Base-by-base conservation (phyloP, 2,797 vertebrate genomes). In the Poliocrania exsul region DNA sequence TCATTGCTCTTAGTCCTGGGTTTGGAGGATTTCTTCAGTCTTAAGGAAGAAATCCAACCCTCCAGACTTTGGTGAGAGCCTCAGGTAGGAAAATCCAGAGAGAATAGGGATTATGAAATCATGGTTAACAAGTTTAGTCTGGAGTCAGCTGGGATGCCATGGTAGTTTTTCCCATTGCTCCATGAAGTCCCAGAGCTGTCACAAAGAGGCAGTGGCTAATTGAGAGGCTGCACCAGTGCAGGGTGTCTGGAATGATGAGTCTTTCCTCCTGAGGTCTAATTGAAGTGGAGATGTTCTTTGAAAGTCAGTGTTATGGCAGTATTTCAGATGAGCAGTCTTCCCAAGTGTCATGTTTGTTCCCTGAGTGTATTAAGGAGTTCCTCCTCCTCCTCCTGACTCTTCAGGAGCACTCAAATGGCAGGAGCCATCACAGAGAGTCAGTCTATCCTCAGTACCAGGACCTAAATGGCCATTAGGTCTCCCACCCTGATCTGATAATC, bases 241-340 rank as follows among this genome's bases (percentile, higher is more conserved):
- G 2, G n/a, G 10, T 75, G 0, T 13, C 38, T 73, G 44, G 38
- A 24, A 18, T 57, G 46, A 28, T 1, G 2, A 9, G 11, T 46
- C 58, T 29, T 33, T 57, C 73, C 42, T 72, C 46, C 37, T 56
- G 40, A 46, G 71, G 28, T 65, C 60, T 50, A 1, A 16, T 1
- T 44, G 38, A 82, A 56, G 29, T 42, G 62, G 13, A 81, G 51
- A 31, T 73, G 4, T 15, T 65, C 65, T 69, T 33, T 81, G 62
- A 31, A 72, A 84, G 66, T 47, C 66, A 42, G 0, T 54, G 19
- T 61, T 33, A 25, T 12, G 5, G 40, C 53, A 53, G 3, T 49
- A 6, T 67, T 84, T 81, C 57, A 57, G 40, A 74, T 17, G 13
- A 1, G 2, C 47, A 14, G 31, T 26, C 67, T 58, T 81, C 51